Conservation (phyloP, 2,113 vertebrate species). For the Taurulus bubalis region DNA sequence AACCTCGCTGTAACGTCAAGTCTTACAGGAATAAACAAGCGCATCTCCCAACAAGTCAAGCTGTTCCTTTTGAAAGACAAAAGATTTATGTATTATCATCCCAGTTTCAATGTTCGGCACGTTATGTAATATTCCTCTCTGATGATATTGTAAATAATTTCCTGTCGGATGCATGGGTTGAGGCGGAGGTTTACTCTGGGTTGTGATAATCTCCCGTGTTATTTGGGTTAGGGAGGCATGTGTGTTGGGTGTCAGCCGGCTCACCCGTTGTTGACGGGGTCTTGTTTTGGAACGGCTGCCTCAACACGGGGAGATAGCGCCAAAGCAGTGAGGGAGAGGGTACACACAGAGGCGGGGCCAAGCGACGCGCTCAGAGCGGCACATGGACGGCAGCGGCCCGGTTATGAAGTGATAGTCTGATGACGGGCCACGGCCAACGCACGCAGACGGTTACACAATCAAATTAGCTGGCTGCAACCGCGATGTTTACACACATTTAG, state of each 20-base stretch:
- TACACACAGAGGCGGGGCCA: neutral
- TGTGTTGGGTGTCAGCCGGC: constrained; percentile 41
- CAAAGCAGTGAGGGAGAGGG: constrained; percentile 17
- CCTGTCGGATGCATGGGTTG: neutral
- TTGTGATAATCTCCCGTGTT: constrained; percentile 37
- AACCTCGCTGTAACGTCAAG: neutral
- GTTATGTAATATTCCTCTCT: constrained; percentile 7
- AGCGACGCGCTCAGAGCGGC: constrained; percentile 34
- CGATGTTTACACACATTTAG: constrained; percentile 40
- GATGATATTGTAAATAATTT: neutral
- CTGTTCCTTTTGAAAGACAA: neutral
- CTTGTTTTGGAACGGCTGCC: constrained; percentile 66
- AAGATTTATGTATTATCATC: neutral
- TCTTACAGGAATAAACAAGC: neutral
- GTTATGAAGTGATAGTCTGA: constrained; percentile 8
- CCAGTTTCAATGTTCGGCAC: neutral
- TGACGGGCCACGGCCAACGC: neutral
- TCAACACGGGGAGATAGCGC: constrained; percentile 38
- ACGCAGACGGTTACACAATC: constrained; percentile 28
- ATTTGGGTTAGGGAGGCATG: constrained; percentile 68
- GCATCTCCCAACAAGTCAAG: neutral
- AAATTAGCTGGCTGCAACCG: constrained; percentile 33
- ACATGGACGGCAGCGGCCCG: neutral
- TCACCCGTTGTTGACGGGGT: constrained; percentile 57
- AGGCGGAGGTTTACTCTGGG: constrained; percentile 5